Evolutionary conservation across 2,888 invertebrate species (phyloP), one percentile per base, ranked within the genome.

Genomic region (Gastrophysa polygoni): DNA sequence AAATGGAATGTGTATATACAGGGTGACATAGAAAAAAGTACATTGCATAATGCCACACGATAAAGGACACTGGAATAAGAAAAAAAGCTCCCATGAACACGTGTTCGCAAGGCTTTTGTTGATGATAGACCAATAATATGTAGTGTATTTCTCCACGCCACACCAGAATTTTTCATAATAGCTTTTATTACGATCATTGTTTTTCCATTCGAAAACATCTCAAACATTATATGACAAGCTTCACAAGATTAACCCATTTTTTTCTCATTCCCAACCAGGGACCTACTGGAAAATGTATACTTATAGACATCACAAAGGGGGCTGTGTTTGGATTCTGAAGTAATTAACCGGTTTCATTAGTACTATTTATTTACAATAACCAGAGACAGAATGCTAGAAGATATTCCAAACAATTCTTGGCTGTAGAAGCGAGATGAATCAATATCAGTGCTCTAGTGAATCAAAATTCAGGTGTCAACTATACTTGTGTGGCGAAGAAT

Each of bases 291-390:
- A 52, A 38, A n/a, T 38, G 43, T 43, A 43, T 54, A 54, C 43
- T 54, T 54, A 43, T 44, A 54, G 54, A 44, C 44, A 54, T 54
- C 54, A 54, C 43, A 54, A 54, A 54, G 54, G 28, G 54, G 54
- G 17, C 54, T 43, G 54, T 54, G 54, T 54, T 54, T 38, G 43
- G 43, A 54, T 43, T 54, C 43, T 24, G 28, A 54, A 54, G 54
- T 54, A 54, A 54, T 54, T 54, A 29, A 54, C 54, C 43, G 43
- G 44, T 54, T 54, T 54, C 43, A 54, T 54, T 43, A 16, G 43
- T 44, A 28, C 24, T 54, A 54, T 54, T 54, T 54, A 21, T 43
- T 44, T 7, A 17, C 21, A 24, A 21, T 43, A 43, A 54, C 28
- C 54, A 21, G 20, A 21, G 54, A 14, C 38, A 14, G 11, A 6